phyloP scores from a whole-genome alignment of 2,113 vertebrate genomes.

The Taurulus bubalis region DNA sequence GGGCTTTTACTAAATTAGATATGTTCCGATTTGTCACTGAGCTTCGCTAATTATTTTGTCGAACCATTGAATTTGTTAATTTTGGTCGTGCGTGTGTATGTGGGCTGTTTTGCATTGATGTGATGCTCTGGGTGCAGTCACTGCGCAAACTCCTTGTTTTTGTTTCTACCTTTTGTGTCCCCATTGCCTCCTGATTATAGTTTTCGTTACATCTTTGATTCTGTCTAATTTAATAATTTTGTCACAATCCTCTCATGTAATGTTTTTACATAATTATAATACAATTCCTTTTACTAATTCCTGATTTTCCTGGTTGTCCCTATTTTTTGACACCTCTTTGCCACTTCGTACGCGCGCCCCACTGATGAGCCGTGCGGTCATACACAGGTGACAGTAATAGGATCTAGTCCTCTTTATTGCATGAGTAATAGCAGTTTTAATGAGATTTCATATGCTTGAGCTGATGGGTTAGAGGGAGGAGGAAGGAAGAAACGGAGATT shows the following conservation, averaged over 20 bases:
- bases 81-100: slow-evolving; percentile 20
- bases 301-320: background rate
- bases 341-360: slow-evolving; percentile 1
- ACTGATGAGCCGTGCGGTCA: slow-evolving; percentile 4
- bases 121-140: slow-evolving; percentile 4
- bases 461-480: slow-evolving; percentile 17
- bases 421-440: slow-evolving; percentile 58
- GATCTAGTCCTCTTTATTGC: slow-evolving; percentile 26
- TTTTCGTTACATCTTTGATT: background rate
- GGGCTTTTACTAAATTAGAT: slow-evolving; percentile 29
- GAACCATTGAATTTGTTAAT: slow-evolving; percentile 12
- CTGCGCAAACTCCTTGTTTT: slow-evolving; percentile 24
- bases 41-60: slow-evolving; percentile 14
- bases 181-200: background rate
- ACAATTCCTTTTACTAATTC: background rate
- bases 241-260: background rate
- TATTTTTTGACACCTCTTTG: slow-evolving; percentile 5
- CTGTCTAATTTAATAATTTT: background rate
- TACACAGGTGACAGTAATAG: slow-evolving; percentile 38
- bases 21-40: slow-evolving; percentile 3
- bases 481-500: background rate
- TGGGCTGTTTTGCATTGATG: background rate
- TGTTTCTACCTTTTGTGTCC: background rate
- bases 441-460: slow-evolving; percentile 56
- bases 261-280: background rate